Conservation (phyloP, 2,113 vertebrate genomes). For the Carettochelys insculpta region DNA sequence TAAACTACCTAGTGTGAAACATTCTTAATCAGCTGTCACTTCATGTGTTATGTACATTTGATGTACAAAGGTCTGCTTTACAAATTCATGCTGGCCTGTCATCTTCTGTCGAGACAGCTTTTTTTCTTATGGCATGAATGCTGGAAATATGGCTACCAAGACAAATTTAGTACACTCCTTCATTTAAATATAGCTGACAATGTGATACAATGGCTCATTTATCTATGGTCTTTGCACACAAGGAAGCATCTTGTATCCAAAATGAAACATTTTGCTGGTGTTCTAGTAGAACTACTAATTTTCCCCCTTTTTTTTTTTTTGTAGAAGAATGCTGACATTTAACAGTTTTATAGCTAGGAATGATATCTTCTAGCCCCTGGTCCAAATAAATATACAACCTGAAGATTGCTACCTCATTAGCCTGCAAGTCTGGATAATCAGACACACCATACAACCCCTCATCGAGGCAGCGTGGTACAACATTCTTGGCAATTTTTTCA, state of each 20-base stretch:
- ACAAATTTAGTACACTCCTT: not conserved
- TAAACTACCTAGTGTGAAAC: not conserved
- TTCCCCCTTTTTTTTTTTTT: not conserved
- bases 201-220: not conserved
- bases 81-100: not conserved
- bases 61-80: not conserved
- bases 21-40: not conserved
- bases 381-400: not conserved
- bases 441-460: rapidly evolving
- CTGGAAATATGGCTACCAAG: not conserved
- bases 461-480: not conserved
- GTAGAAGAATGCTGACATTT: rapidly evolving
- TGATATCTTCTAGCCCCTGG: rapidly evolving
- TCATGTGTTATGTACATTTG: not conserved
- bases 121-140: not conserved
- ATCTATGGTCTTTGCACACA: not conserved
- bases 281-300: not conserved
- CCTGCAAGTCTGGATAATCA: not conserved
- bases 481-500: not conserved
- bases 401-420: constrained; percentile 59
- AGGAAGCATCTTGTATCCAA: not conserved
- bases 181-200: not conserved
- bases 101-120: not conserved
- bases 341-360: not conserved
- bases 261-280: not conserved